Percentiles rank a stretch among this genome's conserved stretches.
Conservation (phyloP, 1,140 invertebrate species). For the Pollicipes pollicipes region DNA sequence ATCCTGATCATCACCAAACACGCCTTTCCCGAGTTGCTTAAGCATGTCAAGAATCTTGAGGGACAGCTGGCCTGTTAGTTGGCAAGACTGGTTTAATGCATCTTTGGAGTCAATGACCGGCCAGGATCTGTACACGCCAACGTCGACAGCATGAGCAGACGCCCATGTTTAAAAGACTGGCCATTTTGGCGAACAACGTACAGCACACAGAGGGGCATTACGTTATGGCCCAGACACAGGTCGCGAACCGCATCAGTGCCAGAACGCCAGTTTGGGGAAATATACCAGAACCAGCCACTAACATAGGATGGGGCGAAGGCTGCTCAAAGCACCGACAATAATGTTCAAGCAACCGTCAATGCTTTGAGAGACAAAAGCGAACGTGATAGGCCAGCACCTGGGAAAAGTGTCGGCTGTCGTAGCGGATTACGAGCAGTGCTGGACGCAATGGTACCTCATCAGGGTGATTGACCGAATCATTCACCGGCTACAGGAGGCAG, state of each 20-base stretch:
- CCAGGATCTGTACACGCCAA: neutral
- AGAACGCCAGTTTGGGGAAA: neutral
- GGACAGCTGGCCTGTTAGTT: conserved; percentile 15
- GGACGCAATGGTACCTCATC: conserved; percentile 7
- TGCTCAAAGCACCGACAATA: neutral
- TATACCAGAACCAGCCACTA: neutral
- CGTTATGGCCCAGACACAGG: neutral
- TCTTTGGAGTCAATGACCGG: conserved; percentile 12
- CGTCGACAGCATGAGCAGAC: neutral
- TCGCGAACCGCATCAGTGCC: neutral
- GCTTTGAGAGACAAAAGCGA: conserved; percentile 39
- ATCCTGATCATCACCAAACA: no score
- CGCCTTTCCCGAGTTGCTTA: neutral
- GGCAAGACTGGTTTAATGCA: conserved; percentile 9
- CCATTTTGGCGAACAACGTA: neutral
- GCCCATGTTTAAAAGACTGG: neutral
- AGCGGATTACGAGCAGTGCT: no score
- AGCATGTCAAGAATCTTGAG: conserved; percentile 12
- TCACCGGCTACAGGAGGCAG: neutral
- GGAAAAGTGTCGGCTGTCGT: no score
- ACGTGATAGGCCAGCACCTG: no score
- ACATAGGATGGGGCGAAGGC: neutral
- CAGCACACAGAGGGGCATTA: no score
- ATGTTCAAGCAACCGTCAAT: conserved; percentile 33
- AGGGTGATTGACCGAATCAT: neutral